These are phyloP conservation scores for Amblyornis subalaris DNA, from an alignment of 2,113 vertebrate species.

Conservation along the genomic window DNA sequence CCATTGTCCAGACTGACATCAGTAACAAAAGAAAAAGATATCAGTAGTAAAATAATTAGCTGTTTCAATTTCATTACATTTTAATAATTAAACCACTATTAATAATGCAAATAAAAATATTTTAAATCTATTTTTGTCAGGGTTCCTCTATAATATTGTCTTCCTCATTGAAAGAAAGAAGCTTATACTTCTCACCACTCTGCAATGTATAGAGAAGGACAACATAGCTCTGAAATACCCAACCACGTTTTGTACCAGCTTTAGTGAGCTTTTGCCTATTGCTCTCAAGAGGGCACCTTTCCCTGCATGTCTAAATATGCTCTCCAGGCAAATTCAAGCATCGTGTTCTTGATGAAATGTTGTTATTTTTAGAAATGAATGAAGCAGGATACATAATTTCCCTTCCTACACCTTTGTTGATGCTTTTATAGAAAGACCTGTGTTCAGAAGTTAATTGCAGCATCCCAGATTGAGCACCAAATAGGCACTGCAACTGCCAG, in stretches of 20 bases:
- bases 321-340: slow-evolving; percentile 37
- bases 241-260: background rate
- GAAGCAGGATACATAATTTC: slow-evolving; percentile 35
- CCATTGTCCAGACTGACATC: background rate
- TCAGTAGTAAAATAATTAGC: background rate
- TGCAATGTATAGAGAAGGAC: background rate
- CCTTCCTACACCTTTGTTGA: slow-evolving; percentile 49
- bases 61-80: background rate
- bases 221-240: background rate
- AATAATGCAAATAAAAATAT: background rate
- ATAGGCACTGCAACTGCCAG: slow-evolving; percentile 15
- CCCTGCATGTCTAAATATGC: background rate
- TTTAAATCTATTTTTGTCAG: background rate
- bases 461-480: slow-evolving; percentile 8
- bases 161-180: background rate
- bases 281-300: slow-evolving; percentile 12
- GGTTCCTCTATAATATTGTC: background rate
- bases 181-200: background rate
- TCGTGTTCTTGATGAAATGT: slow-evolving; percentile 5
- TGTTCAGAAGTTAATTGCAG: slow-evolving; percentile 64
- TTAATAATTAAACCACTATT: slow-evolving; percentile 3
- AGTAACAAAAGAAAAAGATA: background rate
- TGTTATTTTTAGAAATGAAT: slow-evolving; percentile 64
- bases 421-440: slow-evolving; percentile 54
- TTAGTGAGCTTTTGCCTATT: slow-evolving; percentile 11